These are phyloP conservation scores for Lophotis ruficrista DNA, from an alignment of 2,113 vertebrate species.

Conservation along the genomic window DNA sequence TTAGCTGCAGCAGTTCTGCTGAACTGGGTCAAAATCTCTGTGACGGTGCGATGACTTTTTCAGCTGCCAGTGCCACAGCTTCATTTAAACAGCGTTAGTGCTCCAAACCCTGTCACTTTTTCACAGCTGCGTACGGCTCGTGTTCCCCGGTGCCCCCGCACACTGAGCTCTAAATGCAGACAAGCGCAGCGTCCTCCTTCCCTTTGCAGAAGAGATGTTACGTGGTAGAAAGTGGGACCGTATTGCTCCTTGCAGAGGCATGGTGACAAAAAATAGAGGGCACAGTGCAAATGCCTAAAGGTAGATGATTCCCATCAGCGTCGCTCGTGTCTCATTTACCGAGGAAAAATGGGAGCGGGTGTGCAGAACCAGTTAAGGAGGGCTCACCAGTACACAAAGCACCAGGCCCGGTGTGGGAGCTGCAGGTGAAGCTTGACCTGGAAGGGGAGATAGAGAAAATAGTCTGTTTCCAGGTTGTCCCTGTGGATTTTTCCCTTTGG, in stretches of 20 bases:
- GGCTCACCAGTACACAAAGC: neutral
- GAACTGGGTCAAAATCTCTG: neutral
- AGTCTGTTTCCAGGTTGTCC: neutral
- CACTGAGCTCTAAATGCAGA: neutral
- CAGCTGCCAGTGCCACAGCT: neutral
- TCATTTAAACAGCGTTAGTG: slow-evolving; percentile 54
- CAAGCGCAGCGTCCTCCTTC: neutral
- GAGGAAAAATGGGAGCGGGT: neutral
- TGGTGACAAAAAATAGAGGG: neutral
- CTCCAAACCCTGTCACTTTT: neutral
- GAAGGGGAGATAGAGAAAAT: neutral
- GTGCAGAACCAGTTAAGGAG: neutral
- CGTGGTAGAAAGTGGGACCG: neutral
- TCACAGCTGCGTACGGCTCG: neutral
- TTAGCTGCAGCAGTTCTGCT: neutral
- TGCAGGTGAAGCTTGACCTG: neutral
- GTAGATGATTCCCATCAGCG: neutral
- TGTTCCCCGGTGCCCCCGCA: neutral
- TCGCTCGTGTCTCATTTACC: neutral
- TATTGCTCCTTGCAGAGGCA: neutral
- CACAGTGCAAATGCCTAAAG: neutral
- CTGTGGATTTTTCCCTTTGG: neutral
- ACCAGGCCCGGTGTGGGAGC: neutral
- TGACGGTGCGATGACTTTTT: neutral
- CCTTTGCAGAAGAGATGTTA: neutral